These are phyloP conservation scores for Sphaerophoria rueppellii DNA, from an alignment of 2,888 invertebrate species.

Conservation along the genomic window DNA sequence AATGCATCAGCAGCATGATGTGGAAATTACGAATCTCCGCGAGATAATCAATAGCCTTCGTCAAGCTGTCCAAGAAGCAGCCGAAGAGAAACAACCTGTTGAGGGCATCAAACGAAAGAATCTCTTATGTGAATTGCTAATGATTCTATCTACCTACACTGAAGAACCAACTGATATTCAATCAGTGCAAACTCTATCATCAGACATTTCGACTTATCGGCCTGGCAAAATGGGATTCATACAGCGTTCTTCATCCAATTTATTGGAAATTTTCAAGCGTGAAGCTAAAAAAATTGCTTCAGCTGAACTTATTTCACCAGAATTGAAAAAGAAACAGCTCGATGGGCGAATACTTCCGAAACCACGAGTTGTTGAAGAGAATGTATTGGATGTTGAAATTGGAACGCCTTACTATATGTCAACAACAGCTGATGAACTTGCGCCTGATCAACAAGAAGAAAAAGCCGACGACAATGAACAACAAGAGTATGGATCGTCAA, in stretches of 20 bases:
- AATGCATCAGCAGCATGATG: conserved; percentile 83
- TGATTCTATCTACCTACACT: conserved; percentile 77
- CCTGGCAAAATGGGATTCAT: conserved; percentile 87
- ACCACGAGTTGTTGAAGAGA: conserved; percentile 73
- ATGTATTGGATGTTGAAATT: conserved; percentile 79
- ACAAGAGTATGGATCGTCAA: conserved; percentile 73
- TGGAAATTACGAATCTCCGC: conserved; percentile 83
- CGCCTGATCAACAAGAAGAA: conserved; percentile 77
- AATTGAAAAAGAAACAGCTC: conserved; percentile 75
- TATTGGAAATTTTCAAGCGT: conserved; percentile 77
- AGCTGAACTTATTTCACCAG: conserved; percentile 73
- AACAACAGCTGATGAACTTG: conserved; percentile 79
- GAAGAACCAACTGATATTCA: conserved; percentile 80
- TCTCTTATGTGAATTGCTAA: conserved; percentile 83
- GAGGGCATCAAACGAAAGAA: conserved; percentile 84
- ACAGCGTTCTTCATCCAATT: conserved; percentile 82
- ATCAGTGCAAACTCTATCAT: conserved; percentile 78
- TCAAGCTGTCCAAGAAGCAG: conserved; percentile 84
- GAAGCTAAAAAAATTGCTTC: conserved; percentile 75
- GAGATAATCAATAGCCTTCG: conserved; percentile 85
- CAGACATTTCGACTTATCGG: conserved; percentile 83
- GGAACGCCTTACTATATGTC: conserved; percentile 80
- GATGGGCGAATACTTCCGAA: conserved; percentile 75
- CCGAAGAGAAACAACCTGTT: conserved; percentile 81
- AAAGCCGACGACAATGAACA: conserved; percentile 78